These are phyloP conservation scores for Sesia apiformis DNA, from an alignment of 2,888 invertebrate genomes.

Conservation along the genomic window DNA sequence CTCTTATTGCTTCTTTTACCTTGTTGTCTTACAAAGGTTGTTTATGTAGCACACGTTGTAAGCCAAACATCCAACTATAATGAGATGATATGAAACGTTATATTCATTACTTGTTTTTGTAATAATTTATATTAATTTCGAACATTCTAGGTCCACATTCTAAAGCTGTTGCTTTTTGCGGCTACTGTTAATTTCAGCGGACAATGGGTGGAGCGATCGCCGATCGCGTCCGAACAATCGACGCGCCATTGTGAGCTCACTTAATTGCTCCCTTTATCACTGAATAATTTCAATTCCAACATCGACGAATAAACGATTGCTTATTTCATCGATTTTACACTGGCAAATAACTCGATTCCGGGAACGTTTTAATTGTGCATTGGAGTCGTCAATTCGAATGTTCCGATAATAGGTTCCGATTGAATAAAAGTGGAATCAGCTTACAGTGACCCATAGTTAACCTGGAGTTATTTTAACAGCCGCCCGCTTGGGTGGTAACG, in stretches of 20 bases:
- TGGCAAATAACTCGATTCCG: constrained; percentile 18
- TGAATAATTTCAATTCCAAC: constrained; percentile 43
- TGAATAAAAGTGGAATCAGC: constrained; percentile 16
- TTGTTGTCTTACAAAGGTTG: no score
- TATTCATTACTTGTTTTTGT: no score
- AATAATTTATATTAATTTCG: no score
- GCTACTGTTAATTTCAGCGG: constrained; percentile 48
- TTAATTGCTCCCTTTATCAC: constrained; percentile 55
- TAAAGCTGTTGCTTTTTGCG: constrained; percentile 39
- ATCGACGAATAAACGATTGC: constrained; percentile 15
- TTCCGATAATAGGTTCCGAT: constrained; percentile 11
- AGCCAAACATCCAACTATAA: no score
- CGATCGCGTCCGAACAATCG: constrained; percentile 48
- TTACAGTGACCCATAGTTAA: constrained; percentile 47
- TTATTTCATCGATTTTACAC: constrained; percentile 20
- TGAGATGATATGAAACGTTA: no score
- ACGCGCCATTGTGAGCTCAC: constrained; percentile 36
- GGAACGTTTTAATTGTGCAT: background rate
- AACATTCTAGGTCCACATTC: background rate
- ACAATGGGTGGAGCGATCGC: constrained; percentile 46
- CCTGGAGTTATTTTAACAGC: constrained; percentile 54
- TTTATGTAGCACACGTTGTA: no score
- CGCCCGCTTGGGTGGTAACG: constrained; percentile 57
- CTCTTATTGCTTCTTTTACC: no score
- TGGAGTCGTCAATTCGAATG: constrained; percentile 4